Evolutionary conservation across 2,113 vertebrate genomes (phyloP), one percentile per base, ranked within the genome.

Genomic region (Ceyx cyanopectus): DNA sequence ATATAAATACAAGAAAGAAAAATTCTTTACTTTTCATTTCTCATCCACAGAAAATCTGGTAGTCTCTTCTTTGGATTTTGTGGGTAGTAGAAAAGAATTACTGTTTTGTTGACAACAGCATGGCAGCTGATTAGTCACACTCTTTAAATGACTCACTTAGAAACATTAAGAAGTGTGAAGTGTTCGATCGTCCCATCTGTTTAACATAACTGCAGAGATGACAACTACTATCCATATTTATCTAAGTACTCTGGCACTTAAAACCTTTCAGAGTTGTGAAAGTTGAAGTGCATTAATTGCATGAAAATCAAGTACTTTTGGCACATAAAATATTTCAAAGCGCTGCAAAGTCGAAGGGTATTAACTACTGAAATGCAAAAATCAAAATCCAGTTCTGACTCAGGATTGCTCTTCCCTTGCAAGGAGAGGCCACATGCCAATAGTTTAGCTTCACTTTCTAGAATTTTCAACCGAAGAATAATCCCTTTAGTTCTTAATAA

Each of bases 61-160:
- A 54, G 51, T 65, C 66, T 79, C 54, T 70, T 90, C 41, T 73
- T 85, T 24, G 26, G 57, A 67, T 74, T 91, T 85, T 61, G 90
- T 65, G 70, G 90, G 88, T 72, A 81, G 88, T 27, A 87, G 62
- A 45, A 73, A 20, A 85, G 93, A 89, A 53, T 10, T 43, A 58
- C 62, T 46, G 74, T 61, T 92, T 94, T 96, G 92, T 96, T 95
- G 88, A 92, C 87, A 91, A 87, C 82, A 74, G 61, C 77, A 94
- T 14, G 56, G 84, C 27, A 93, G 95, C 85, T 37, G 87, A 82
- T 94, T 83, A 95, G 65, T 93, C 92, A 94, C 45, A 70, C 63
- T 87, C 67, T 74, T 77, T 53, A 87, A 85, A 82, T 96, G 92
- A 96, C 50, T 95, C 94, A 94, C 82, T 87, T 69, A 82, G 67